Base-by-base conservation (phyloP, 2,888 invertebrate genomes). In the Aphodius sticticus region DNA sequence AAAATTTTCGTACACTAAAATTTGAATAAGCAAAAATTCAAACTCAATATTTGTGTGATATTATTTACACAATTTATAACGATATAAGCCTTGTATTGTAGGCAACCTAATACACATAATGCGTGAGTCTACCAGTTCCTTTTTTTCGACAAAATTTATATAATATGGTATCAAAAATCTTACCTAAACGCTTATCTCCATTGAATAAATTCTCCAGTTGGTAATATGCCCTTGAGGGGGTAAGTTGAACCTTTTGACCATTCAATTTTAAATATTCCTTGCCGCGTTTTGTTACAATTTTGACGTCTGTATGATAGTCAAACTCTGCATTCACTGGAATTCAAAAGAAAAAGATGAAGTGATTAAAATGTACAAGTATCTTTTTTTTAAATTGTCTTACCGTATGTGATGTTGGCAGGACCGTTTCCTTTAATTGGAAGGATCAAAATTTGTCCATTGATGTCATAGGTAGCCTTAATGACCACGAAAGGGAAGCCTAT, bases 401-500 rank as follows among this genome's bases (percentile, higher is more conserved):
- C 84, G 70, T 84, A 85, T 0, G 84, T 86, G 15, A 87, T 83
- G 78, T 86, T 86, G 6, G 85, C 84, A 5, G 85, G 86, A 15
- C 88, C 88, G 69, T 84, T 81, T 76, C 87, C 88, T 15, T 82
- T 83, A 70, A 88, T 85, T 0, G 86, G 85, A 26, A 88, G 78
- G 38, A 87, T 81, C 15, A 87, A 80, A 70, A 88, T 84, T 79
- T 85, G 83, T 16, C 87, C 88, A 53, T 86, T 84, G 6, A 88
- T 85, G 16, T 85, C 85, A 78, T 88, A 88, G 7, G 85, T 79
- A 6, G 85, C 84, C 15, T 82, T 69, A 6, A 88, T 74, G 15
- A 82, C 83, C 15, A 85, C 71, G 0, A 36, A 69, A 6, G 85
- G 83, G 7, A 84, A 82, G 16, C 77, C 6, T 6, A 85, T 70